Base-by-base conservation (phyloP, 2,113 vertebrate genomes). In the Eulacestoma nigropectus region DNA sequence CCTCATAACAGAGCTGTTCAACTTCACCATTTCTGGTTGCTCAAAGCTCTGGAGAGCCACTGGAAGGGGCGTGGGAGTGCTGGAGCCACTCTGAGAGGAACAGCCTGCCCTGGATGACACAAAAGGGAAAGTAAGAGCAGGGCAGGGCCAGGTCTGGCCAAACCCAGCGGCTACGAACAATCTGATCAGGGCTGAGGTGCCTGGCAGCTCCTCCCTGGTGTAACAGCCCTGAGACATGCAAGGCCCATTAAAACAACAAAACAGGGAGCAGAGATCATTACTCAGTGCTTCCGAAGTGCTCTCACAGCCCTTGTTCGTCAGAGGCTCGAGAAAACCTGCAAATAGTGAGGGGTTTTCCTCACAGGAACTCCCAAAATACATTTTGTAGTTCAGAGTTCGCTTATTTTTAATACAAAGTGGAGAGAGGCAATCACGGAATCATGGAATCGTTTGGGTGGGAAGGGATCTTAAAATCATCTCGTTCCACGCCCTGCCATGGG, bases 331-430 rank as follows among this genome's bases (percentile, higher is more conserved):
- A 53, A 80, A 64, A 83, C 22, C 30, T 19, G 8, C 7, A 23
- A 3, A 15, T 20, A 82, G 16, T 4, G 10, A 9, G 7, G 2
- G 6, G 6, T 52, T 41, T 67, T 39, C 4, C 47, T 59, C 78
- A 46, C 0, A 9, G 39, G 39, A 82, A 33, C 4, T 7, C 44
- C 49, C 39, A 9, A 55, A 63, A 46, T 13, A 6, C 4, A 25
- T 46, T 59, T 33, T 35, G 9, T 35, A 23, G 26, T 18, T 53
- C 1, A 1, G 18, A 44, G 10, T 23, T 5, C 0, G 1, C 35
- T 79, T 69, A 42, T 25, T 41, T n/a, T 59, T 25, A 57, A 53
- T 6, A 19, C 6, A 13, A 49, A 65, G 35, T 3, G 32, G 32
- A 49, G 29, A 81, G 49, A 60, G 35, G 49, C 41, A 44, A 39